Evolutionary conservation across 2,797 vertebrate genomes (phyloP).

Genomic region (Helarctos malayanus): DNA sequence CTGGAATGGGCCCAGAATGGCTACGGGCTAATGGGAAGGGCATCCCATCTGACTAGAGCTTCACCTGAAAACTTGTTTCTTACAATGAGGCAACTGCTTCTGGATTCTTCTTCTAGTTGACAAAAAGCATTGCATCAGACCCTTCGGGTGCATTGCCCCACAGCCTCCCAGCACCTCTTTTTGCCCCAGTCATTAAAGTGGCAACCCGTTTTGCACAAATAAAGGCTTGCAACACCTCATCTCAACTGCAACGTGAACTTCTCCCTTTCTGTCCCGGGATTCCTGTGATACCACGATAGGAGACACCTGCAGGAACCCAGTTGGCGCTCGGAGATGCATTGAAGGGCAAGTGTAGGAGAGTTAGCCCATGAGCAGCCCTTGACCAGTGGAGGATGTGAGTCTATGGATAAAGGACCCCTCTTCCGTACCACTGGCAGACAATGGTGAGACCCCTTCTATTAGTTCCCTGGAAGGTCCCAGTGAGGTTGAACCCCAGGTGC

Average conservation of each 20-base stretch:
- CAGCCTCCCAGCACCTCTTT: background rate
- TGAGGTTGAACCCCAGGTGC: background rate
- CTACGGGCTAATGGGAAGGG: background rate
- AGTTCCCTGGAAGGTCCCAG: background rate
- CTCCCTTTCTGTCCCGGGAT: background rate
- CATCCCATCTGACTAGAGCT: background rate
- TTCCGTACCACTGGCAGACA: background rate
- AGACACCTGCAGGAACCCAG: background rate
- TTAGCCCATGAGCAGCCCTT: background rate
- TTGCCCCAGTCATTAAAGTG: background rate
- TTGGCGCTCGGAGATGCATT: background rate
- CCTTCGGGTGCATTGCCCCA: background rate
- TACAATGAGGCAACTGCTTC: background rate
- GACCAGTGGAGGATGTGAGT: background rate
- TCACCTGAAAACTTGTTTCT: constrained; percentile 11
- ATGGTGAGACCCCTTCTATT: background rate
- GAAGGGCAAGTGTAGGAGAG: background rate
- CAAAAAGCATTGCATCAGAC: background rate
- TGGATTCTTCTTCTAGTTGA: constrained; percentile 9
- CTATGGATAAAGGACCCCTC: background rate
- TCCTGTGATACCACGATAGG: background rate
- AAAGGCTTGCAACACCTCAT: background rate
- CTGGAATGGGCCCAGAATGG: background rate
- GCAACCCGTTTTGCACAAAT: background rate
- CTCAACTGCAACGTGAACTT: background rate